These are phyloP conservation scores for Ursus arctos DNA, from an alignment of 2,113 vertebrate genomes.

Conservation along the genomic window DNA sequence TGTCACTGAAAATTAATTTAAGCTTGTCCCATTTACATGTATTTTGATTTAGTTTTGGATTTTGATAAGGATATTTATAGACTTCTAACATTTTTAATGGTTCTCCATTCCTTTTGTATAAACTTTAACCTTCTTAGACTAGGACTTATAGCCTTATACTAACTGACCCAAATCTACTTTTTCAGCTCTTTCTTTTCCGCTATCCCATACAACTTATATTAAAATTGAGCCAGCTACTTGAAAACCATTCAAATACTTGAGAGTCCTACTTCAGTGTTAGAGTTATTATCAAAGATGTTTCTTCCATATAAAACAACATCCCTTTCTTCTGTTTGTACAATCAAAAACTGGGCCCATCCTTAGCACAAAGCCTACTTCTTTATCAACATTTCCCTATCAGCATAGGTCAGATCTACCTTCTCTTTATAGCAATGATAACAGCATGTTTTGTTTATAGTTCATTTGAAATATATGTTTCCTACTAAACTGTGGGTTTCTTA, in stretches of 20 bases:
- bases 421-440: background rate
- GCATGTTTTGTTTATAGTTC: background rate
- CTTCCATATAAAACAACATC: background rate
- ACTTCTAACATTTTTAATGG: background rate
- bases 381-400: background rate
- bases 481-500: background rate
- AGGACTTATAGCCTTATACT: background rate
- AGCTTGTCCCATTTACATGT: background rate
- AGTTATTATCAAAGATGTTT: background rate
- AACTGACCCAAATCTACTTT: background rate
- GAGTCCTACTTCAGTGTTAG: background rate
- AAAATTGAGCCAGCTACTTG: background rate
- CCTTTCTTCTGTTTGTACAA: background rate
- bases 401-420: background rate
- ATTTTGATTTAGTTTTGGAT: background rate
- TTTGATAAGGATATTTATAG: background rate
- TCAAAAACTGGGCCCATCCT: background rate
- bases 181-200: background rate
- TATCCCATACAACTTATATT: background rate
- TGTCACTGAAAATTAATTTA: background rate
- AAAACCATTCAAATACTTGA: background rate
- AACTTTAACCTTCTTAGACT: background rate
- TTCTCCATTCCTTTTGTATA: background rate
- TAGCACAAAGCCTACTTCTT: background rate
- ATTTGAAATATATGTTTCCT: background rate